These are phyloP conservation scores for Drosophila greeni DNA, from an alignment of 2,888 invertebrate genomes.

Conservation along the genomic window DNA sequence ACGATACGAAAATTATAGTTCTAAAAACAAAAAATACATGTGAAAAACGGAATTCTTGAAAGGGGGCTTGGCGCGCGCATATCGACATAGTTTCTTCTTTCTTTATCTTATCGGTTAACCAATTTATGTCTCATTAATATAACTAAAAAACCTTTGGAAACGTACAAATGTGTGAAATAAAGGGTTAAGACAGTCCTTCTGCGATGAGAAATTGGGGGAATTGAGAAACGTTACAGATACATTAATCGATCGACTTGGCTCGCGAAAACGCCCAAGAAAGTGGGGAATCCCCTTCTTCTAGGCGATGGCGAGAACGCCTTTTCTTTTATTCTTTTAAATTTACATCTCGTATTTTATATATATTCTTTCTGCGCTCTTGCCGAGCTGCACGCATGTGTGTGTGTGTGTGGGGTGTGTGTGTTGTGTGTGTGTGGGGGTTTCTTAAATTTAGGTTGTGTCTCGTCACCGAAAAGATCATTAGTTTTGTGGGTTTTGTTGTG, in stretches of 20 bases:
- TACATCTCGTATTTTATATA: constrained; percentile 51
- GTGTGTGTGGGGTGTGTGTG: not conserved
- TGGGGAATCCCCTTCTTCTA: not conserved
- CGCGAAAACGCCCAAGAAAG: constrained; percentile 2
- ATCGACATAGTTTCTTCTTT: not conserved
- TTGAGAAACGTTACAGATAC: constrained; percentile 21
- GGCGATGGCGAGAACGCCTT: constrained; percentile 11
- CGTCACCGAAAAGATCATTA: constrained; percentile 40
- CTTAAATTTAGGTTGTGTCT: constrained; percentile 44
- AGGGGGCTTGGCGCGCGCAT: not conserved
- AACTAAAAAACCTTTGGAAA: not conserved
- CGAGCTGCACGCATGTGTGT: constrained; percentile 16
- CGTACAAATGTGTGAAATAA: not conserved
- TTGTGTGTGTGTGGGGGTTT: not conserved
- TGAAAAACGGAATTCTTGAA: constrained; percentile 1
- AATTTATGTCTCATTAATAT: not conserved
- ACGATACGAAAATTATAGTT: not conserved
- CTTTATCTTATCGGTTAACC: not conserved
- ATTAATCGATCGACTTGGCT: constrained; percentile 21
- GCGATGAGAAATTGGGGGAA: not conserved
- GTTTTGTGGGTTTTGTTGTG: constrained; percentile 21
- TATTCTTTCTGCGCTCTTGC: constrained; percentile 41
- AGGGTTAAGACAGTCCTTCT: not conserved
- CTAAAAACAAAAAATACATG: constrained; percentile 2
- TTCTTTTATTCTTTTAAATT: constrained; percentile 55